These are phyloP conservation scores for Drosophila sp. DNA, from an alignment of 1,140 invertebrate species.

Conservation along the genomic window DNA sequence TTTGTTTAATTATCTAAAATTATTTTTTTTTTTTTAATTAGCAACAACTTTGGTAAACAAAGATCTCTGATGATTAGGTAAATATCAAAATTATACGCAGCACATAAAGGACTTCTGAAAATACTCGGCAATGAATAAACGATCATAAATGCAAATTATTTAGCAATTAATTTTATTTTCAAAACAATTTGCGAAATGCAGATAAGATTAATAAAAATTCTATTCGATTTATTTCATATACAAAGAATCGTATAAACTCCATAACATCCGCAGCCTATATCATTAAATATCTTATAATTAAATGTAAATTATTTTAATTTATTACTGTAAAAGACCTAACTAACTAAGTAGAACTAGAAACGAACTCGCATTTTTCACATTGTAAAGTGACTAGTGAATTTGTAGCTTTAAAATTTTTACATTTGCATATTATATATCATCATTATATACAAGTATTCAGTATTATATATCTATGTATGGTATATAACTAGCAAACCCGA, in stretches of 20 bases:
- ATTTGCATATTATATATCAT: constrained; percentile 40
- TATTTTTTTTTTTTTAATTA: no score
- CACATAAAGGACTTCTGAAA: no score
- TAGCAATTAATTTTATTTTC: no score
- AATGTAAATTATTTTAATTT: constrained; percentile 23
- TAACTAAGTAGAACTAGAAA: constrained; percentile 63
- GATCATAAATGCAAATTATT: no score
- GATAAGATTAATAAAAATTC: constrained; percentile 9
- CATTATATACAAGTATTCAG: constrained; percentile 34
- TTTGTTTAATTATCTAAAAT: no score
- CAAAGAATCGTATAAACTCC: constrained; percentile 43
- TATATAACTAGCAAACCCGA: constrained; percentile 69
- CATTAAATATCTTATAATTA: constrained; percentile 44
- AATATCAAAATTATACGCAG: no score
- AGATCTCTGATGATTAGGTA: no score
- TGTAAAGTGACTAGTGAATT: constrained; percentile 84
- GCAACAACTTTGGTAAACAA: no score
- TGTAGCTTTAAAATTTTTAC: constrained; percentile 71
- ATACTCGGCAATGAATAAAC: no score
- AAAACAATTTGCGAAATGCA: not conserved
- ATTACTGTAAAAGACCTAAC: constrained; percentile 42
- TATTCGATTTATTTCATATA: constrained; percentile 39
- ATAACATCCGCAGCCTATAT: constrained; percentile 62
- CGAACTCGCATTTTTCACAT: constrained; percentile 78
- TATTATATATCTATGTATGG: constrained; percentile 35